Base-by-base conservation (phyloP, 2,113 vertebrate species). In the Mionectes macconnelli region DNA sequence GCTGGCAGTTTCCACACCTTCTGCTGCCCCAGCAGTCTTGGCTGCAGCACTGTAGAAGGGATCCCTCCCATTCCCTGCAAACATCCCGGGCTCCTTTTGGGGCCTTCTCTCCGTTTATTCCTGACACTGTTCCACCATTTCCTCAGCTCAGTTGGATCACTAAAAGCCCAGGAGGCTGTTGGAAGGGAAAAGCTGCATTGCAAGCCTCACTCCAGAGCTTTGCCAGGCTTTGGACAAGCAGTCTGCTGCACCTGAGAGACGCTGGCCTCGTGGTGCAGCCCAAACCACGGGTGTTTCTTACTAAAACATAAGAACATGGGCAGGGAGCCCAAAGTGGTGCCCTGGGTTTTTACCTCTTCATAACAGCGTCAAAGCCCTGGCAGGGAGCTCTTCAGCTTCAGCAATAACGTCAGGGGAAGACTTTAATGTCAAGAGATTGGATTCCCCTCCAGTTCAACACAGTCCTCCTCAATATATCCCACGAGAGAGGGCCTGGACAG, bases 251-350 rank as follows among this genome's bases (percentile, higher is more conserved):
- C 74, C 82, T 23, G 18, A 52, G 62, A 63, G 68, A 21, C 8
- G 40, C 79, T 69, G 57, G 15, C 28, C 42, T 17, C 7, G 45
- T 7, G 49, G 25, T 16, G 63, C 60, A 28, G 42, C 33, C 93
- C 82, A 77, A 90, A 64, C 72, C 75, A 33, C 22, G 3, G 2
- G 40, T 69, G 4, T 39, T 14, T 84, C 96, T 93, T 88, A 94
- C 63, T 96, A 94, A 94, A 96, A 93, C 96, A 90, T 90, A 94
- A 96, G 93, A 85, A 57, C 25, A 64, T 35, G 20, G 37, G 7
- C 44, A 78, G 79, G 87, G 76, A 40, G 63, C 82, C 53, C 31
- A 37, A 73, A 69, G 23, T 10, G 85, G 47, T 68, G 67, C 66
- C 33, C 3, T 42, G 27, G 31, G 57, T n/a, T 64, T 81, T 31